Conservation (phyloP, 2,888 invertebrate genomes). For the Coecobrya sp. region DNA sequence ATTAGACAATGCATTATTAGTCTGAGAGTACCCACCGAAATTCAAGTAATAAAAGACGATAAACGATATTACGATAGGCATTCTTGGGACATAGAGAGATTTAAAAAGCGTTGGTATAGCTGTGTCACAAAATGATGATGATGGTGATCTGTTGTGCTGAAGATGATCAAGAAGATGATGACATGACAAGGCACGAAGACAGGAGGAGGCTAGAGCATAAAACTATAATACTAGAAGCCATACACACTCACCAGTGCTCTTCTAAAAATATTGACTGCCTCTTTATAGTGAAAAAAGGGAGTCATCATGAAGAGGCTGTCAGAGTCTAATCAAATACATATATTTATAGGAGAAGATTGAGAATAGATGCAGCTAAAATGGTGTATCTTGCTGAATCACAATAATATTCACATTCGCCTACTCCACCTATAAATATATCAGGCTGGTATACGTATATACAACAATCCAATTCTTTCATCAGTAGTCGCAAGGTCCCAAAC, state of each 20-base stretch:
- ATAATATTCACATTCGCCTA: constrained; percentile 14
- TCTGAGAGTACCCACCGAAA: background rate
- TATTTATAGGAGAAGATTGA: constrained; percentile 14
- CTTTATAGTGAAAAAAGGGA: constrained; percentile 30
- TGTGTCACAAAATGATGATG: constrained; percentile 15
- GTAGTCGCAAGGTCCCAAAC: constrained; percentile 41
- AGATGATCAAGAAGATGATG: constrained; percentile 71
- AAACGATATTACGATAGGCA: background rate
- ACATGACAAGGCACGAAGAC: constrained; percentile 77
- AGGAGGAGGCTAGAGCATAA: constrained; percentile 50
- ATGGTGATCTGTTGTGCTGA: constrained; percentile 19
- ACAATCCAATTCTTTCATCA: constrained; percentile 12
- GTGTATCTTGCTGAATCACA: constrained; percentile 20
- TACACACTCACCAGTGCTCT: background rate
- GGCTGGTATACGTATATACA: constrained; percentile 9
- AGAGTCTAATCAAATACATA: constrained; percentile 51
- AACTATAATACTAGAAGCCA: constrained; percentile 4
- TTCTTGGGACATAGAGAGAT: constrained; percentile 36
- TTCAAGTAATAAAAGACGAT: background rate
- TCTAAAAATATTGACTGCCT: constrained; percentile 54
- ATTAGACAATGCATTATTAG: constrained; percentile 9
- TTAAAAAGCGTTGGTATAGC: constrained; percentile 48
- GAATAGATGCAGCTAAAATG: background rate
- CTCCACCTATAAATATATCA: background rate
- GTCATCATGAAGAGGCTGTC: constrained; percentile 58